Conservation (phyloP, 2,888 invertebrate species). For the Pammene aurita region DNA sequence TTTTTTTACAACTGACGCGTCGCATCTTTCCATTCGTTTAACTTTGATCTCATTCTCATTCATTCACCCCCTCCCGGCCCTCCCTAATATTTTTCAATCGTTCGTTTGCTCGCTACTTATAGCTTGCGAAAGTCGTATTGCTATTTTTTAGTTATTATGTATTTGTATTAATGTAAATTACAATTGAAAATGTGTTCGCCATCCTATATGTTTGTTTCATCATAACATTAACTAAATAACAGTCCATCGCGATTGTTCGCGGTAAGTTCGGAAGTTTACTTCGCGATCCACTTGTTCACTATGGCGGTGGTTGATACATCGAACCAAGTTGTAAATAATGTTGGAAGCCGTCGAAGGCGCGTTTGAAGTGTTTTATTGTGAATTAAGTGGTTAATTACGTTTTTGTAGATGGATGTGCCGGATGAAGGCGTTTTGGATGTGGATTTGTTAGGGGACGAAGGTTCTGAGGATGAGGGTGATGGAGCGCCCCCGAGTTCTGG, state of each 20-base stretch:
- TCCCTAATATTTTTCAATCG: slow-evolving; percentile 26
- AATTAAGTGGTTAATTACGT: slow-evolving; percentile 42
- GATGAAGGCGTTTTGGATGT: slow-evolving; percentile 84
- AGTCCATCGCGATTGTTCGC: slow-evolving; percentile 76
- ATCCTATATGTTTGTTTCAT: slow-evolving; percentile 58
- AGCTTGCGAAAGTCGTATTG: slow-evolving; percentile 65
- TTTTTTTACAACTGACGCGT: no score
- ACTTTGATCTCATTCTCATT: slow-evolving; percentile 9
- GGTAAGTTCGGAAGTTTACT: slow-evolving; percentile 75
- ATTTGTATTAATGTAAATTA: slow-evolving; percentile 57
- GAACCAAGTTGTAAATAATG: slow-evolving; percentile 60
- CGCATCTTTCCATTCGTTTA: slow-evolving; percentile 15
- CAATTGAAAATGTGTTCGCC: slow-evolving; percentile 66
- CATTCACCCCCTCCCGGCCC: slow-evolving; percentile 12
- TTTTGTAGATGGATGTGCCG: slow-evolving; percentile 77
- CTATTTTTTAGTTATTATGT: slow-evolving; percentile 63
- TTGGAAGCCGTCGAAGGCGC: slow-evolving; percentile 52
- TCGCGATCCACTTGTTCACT: slow-evolving; percentile 75
- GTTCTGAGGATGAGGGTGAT: slow-evolving; percentile 89
- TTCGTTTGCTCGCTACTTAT: slow-evolving; percentile 61
- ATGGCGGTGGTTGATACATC: slow-evolving; percentile 72
- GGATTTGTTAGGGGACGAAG: slow-evolving; percentile 89
- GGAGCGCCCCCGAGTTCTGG: slow-evolving; percentile 80
- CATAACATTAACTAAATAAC: slow-evolving; percentile 61
- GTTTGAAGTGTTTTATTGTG: slow-evolving; percentile 38